Evolutionary conservation across 1,140 invertebrate genomes (phyloP).

Genomic region (Danaus melanippus): DNA sequence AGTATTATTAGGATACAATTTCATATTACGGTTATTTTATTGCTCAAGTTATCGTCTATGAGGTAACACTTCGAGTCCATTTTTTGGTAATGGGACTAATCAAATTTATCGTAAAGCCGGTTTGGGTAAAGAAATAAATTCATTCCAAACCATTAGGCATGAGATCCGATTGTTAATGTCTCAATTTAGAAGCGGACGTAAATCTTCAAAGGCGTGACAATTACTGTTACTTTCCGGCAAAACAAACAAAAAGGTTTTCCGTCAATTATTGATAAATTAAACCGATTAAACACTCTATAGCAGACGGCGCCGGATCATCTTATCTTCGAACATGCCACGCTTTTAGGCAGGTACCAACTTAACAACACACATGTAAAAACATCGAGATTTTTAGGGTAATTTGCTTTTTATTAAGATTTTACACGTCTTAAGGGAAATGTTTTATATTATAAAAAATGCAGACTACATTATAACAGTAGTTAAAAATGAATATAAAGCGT

Average conservation of each 20-base stretch:
- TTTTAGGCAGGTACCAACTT: constrained; percentile 65
- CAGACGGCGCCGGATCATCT: constrained; percentile 63
- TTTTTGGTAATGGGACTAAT: constrained; percentile 41
- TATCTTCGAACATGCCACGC: constrained; percentile 67
- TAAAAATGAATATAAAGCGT: constrained; percentile 25
- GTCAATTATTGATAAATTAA: constrained; percentile 73
- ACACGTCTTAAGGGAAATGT: constrained; percentile 1
- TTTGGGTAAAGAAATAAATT: constrained; percentile 67
- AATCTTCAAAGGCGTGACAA: constrained; percentile 72
- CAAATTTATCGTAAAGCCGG: constrained; percentile 55
- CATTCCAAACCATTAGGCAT: constrained; percentile 71
- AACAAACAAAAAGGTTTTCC: constrained; percentile 72
- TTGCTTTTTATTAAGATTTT: constrained; percentile 53
- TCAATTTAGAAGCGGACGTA: constrained; percentile 72
- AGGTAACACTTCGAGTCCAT: constrained; percentile 26
- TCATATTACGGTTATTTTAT: constrained; percentile 13
- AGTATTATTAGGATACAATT: constrained; percentile 5
- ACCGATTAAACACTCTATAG: constrained; percentile 66
- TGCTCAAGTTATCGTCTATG: constrained; percentile 21
- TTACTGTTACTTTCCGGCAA: constrained; percentile 71
- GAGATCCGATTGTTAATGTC: constrained; percentile 71
- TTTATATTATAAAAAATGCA: background rate
- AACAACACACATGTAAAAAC: constrained; percentile 52
- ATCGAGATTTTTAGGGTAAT: constrained; percentile 59
- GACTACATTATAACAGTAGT: constrained; percentile 4